Evolutionary conservation across 2,797 vertebrate genomes (phyloP).

Genomic region (Odontamblyopus rebecca): DNA sequence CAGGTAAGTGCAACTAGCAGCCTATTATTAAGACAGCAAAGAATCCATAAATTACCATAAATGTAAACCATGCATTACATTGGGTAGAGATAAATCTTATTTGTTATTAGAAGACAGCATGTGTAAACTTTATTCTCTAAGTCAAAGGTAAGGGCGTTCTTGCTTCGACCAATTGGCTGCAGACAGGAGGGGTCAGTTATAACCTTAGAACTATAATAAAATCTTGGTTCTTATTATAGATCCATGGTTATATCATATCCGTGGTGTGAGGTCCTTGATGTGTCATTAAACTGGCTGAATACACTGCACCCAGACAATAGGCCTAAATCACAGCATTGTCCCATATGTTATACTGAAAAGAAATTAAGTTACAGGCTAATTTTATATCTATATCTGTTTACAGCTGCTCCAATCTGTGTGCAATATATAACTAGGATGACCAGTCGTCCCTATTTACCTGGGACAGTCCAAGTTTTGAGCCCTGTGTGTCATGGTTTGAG

Average conservation of each 20-base stretch:
- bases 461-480: too few species aligned
- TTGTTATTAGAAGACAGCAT: background rate
- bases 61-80: background rate
- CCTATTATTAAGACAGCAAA: background rate
- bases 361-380: too few species aligned
- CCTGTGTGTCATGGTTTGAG: too few species aligned
- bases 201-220: too few species aligned
- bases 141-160: slow-evolving; percentile 31
- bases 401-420: too few species aligned
- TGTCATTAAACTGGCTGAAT: background rate
- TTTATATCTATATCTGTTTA: too few species aligned
- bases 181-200: slow-evolving; percentile 13
- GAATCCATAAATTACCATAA: background rate
- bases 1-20: slow-evolving; percentile 65
- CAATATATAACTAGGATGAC: too few species aligned
- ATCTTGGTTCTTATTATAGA: too few species aligned
- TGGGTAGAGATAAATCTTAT: background rate
- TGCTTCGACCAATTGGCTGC: slow-evolving; percentile 40
- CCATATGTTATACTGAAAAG: too few species aligned
- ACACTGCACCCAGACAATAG: background rate
- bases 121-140: background rate
- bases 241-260: too few species aligned
- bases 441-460: too few species aligned
- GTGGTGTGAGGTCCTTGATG: background rate
- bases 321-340: background rate